Base-by-base conservation (phyloP, 2,888 invertebrate species). In the Eucriotettix oculatus region DNA sequence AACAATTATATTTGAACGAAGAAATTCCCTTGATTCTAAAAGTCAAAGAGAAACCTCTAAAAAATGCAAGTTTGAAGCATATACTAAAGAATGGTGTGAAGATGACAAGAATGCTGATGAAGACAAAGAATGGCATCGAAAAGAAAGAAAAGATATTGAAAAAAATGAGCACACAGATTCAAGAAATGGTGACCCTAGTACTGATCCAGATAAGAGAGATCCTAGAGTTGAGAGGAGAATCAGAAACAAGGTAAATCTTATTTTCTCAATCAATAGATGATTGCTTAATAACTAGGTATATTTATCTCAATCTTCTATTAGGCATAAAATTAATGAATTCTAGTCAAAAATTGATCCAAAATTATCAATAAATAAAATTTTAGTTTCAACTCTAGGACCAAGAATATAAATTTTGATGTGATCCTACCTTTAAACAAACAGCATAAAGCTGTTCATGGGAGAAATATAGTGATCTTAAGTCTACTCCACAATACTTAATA, bases 181-280 rank as follows among this genome's bases (percentile, higher is more conserved):
- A 67, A 78, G 79, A 41, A 78, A 79, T 41, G 74, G 12, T 48
- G 48, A 14, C 48, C 9, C 48, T 14, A 3, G 3, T 14, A 14
- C 2, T 48, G 48, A 48, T 48, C 14, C 48, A 16, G 56, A 52
- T 17, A 57, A 57, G 14, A 10, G 72, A 61, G 83, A 83, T 64
- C 77, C 80, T 16, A 77, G 82, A 58, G 71, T 78, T 42, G 83
- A 83, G 67, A 76, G 82, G 57, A 77, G 83, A 68, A 84, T 83
- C 69, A 77, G 82, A 66, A 84, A 84, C 72, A 84, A 83, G 77
- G 83, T 82, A 72, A 68, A 58, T 58, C 57, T 48, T 54, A 29
- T 29, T 29, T 29, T 29, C 29, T 29, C 29, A 29, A 29, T 29
- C n/a, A n/a, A n/a, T n/a, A n/a, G n/a, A n/a, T n/a, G n/a, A n/a